Base-by-base conservation (phyloP, 53 echinoderm and acorn worm species). In the Mesocentrotus franciscanus region DNA sequence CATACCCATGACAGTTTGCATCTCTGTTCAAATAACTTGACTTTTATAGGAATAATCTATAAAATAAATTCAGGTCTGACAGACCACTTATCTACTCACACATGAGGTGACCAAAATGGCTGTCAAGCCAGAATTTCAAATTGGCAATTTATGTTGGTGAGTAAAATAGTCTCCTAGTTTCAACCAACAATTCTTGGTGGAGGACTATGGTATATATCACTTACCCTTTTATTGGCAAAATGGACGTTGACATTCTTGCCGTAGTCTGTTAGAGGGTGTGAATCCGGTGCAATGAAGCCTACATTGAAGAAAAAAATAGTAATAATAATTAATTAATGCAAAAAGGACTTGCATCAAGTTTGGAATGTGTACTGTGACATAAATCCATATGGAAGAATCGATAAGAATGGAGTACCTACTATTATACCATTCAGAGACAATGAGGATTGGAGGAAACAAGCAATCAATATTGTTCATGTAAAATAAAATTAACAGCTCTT, bases 141-240 rank as follows among this genome's bases (percentile, higher is more conserved):
- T n/a, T n/a, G 7, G 8, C 36, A 83, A 36, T 81, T 12, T 42
- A 83, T 18, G 49, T n/a, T 49, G 18, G 49, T 42, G 49, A 76
- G 76, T 84, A 84, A 84, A 55, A 5, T 71, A 98, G 90, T 58
- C 96, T 83, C 26, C 98, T 90, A 14, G 98, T 96, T 94, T 96
- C 96, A 26, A 98, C 95, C 81, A 98, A 90, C 49, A 97, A 79
- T 66, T 97, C 98, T 75, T 97, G 96, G 90, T 98, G 96, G 97
- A 98, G 58, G 24, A 22, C 8, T 22, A 81, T 81, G 11, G n/a
- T 10, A 27, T 58, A 13, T 87, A 15, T n/a, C 10, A 85, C 84
- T 84, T 85, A 98, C 98, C 97, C 97, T 97, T 93, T 97, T 99
- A 83, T 96, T 97, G n/a, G 98, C 98, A 96, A 99, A 99, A 90